Evolutionary conservation across 2,797 vertebrate species (phyloP), one percentile per base, ranked within the genome.

Genomic region (Gymnothorax reevesii): DNA sequence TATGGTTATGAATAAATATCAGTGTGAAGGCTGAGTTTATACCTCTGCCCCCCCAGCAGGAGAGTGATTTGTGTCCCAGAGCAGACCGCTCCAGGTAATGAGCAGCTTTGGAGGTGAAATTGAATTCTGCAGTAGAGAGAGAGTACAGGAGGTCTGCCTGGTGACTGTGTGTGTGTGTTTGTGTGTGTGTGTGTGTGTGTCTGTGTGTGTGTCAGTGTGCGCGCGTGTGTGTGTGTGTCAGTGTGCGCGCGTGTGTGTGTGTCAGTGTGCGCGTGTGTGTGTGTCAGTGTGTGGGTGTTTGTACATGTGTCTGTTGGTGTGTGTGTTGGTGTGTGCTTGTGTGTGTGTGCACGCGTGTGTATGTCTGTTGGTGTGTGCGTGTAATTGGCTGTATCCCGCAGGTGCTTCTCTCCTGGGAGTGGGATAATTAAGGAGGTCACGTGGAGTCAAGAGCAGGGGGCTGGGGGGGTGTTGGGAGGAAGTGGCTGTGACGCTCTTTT

Each of bases 381-480:
- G 22, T 84, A 84, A 84, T 80, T 79, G 73, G 20, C 73, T 66
- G n/a, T 42, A 83, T 84, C 83, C 66, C 60, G 84, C 86, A 80
- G 86, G 83, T 87, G 83, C 52, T 20, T 80, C 62, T 75, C 71
- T 64, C 42, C 33, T 5, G 13, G 82, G 66, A 82, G 80, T 84
- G 86, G 80, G 60, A 80, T 84, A 87, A 87, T 84, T 84, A 85
- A 84, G 69, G 59, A 84, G 83, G 86, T 84, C 83, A 84, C 55
- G 62, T 12, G 10, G 59, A 17, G 59, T 17, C 20, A 22, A 22
- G 62, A 22, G 60, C 2, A 20, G 20, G 17, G 17, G 17, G 60
- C 3, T 15, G 62, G 20, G 20, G 17, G 20, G 62, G 62, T 2
- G 62, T 17, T 17, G 20, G 62, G 62, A 22, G 42, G 86, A 87